Evolutionary conservation across 92 coral and sea anemone genomes (phyloP).

Genomic region (Anthopleura xanthogrammica): DNA sequence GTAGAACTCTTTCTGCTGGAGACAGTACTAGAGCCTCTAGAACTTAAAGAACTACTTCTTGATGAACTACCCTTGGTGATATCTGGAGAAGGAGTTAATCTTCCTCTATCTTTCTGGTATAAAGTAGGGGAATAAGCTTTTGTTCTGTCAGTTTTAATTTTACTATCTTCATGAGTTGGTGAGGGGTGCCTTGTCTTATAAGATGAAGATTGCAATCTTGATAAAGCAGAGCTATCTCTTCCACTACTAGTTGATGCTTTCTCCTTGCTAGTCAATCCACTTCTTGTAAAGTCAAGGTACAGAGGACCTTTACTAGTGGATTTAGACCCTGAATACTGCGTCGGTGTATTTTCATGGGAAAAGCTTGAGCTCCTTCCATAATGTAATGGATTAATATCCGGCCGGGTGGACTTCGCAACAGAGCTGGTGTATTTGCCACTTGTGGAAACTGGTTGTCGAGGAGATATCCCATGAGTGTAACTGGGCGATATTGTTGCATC

Average conservation of each 20-base stretch:
- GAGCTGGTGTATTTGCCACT: slow-evolving; percentile 4
- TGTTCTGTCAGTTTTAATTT: background rate
- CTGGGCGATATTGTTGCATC: slow-evolving; percentile 4
- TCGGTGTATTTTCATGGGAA: background rate
- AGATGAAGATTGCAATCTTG: background rate
- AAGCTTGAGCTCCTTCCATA: slow-evolving; percentile 4
- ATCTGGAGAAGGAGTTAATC: slow-evolving; percentile 15
- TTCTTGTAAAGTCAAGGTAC: slow-evolving; percentile 22
- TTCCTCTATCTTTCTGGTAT: background rate
- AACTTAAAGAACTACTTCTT: slow-evolving; percentile 31
- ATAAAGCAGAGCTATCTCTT: background rate
- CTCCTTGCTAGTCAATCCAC: background rate
- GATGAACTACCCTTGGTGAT: slow-evolving; percentile 11
- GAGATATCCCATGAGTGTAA: background rate
- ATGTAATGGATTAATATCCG: slow-evolving; percentile 4
- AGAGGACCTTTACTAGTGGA: slow-evolving; percentile 6
- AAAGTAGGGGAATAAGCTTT: slow-evolving; percentile 9
- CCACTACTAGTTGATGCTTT: background rate
- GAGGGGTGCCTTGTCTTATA: slow-evolving; percentile 9
- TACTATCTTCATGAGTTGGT: background rate
- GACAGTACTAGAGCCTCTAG: slow-evolving; percentile 23
- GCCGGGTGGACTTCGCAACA: background rate
- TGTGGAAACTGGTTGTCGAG: slow-evolving; percentile 9
- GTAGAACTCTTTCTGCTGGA: slow-evolving; percentile 40
- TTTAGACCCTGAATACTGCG: slow-evolving; percentile 1